Percentiles rank a stretch among this genome's conserved stretches.
These are phyloP conservation scores for Agriopis leucophaearia DNA, from an alignment of 2,888 invertebrate species.

Conservation along the genomic window DNA sequence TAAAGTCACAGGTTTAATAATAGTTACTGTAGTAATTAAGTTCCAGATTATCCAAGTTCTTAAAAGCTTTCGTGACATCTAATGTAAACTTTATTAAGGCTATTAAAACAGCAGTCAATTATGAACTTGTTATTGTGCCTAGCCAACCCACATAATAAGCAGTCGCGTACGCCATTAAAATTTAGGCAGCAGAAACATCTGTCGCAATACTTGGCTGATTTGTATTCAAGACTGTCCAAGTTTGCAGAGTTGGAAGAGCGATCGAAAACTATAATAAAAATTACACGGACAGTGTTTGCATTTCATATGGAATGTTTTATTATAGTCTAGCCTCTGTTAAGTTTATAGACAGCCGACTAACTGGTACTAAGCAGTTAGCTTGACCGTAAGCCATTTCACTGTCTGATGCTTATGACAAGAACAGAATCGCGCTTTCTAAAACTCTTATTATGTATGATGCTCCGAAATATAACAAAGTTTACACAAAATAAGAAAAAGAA, in stretches of 20 bases:
- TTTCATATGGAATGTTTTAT: slow-evolving; percentile 29
- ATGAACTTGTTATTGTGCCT: slow-evolving; percentile 3
- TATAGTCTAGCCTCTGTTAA: slow-evolving; percentile 12
- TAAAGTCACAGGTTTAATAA: too few species aligned
- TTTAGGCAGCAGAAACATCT: slow-evolving; percentile 41
- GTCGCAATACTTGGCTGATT: slow-evolving; percentile 44
- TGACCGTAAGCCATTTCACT: slow-evolving; percentile 13
- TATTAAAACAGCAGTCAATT: slow-evolving; percentile 1
- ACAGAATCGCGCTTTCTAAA: slow-evolving; percentile 13
- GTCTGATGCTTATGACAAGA: slow-evolving; percentile 15
- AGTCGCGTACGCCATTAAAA: slow-evolving; percentile 26
- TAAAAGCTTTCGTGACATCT: neutral
- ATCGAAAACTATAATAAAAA: slow-evolving; percentile 31
- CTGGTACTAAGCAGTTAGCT: neutral
- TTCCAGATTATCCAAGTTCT: neutral
- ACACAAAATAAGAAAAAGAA: neutral
- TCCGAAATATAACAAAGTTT: neutral
- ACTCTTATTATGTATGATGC: slow-evolving; percentile 8
- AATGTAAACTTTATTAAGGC: neutral
- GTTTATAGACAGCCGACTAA: slow-evolving; percentile 6
- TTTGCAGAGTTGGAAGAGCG: slow-evolving; percentile 34
- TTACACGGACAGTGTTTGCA: slow-evolving; percentile 14
- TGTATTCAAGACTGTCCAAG: slow-evolving; percentile 42
- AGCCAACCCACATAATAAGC: slow-evolving; percentile 13
- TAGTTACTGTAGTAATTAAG: too few species aligned